Evolutionary conservation across 35 echinoderm and acorn worm species (phyloP), one percentile per base, ranked within the genome.

Genomic region (Ophioderma brevispina): DNA sequence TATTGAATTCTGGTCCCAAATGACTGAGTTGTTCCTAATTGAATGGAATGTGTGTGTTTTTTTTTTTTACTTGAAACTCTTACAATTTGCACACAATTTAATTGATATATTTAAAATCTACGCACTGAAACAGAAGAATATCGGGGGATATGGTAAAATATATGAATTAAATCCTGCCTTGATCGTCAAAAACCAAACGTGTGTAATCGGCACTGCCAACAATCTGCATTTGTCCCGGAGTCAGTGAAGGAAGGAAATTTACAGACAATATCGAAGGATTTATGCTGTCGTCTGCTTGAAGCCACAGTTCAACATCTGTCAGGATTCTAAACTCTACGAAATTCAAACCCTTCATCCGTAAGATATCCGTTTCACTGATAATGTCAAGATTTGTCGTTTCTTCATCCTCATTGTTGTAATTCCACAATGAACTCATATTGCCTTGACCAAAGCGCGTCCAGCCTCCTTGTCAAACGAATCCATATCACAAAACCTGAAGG

Each of bases 391-490:
- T 70, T 25, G 59, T n/a, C 30, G 50, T 55, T 17, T 21, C 36
- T 10, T 34, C 52, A 38, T 86, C 64, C 36, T 86, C 84, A 55
- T 86, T 37, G 28, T 17, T 36, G 84, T 75, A 86, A 55, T 86
- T 64, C 84, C 84, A 86, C 0, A 18, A 4, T 0, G 52, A 64
- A n/a, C 28, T 17, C 63, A 86, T 86, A 35, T 64, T 64, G 21
- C 55, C 52, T n/a, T 86, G 64, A 33, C 84, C 84, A 39, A 75
- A 86, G 36, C 84, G 84, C 34, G 84, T 31, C 84, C 50, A 86
- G 59, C 84, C 84, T 28, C 84, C 55, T n/a, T n/a, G 2, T 37
- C 80, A 4, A 82, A 39, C 0, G 30, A 15, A 11, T 32, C 31
- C 84, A 86, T 86, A 28, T 36, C 56, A 40, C 84, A 86, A 35